phyloP scores from a whole-genome alignment of 2,113 vertebrate genomes.

The Rostratula benghalensis region DNA sequence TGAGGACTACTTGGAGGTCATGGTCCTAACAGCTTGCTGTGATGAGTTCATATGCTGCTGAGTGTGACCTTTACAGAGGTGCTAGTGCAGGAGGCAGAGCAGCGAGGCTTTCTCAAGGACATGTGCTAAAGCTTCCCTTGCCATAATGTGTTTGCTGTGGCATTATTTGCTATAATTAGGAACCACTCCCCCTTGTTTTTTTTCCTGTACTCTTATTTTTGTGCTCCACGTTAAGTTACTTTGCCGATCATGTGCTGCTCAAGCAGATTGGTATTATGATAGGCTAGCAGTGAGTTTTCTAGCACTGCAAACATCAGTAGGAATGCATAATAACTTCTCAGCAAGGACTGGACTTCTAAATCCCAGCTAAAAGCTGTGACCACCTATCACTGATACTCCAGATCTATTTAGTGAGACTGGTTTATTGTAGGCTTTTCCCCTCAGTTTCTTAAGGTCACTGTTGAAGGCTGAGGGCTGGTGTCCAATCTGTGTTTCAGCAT shows the following conservation, averaged over 20 bases:
- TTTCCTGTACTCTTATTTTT: slow-evolving; percentile 5
- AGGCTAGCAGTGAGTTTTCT: not conserved
- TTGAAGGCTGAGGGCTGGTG: not conserved
- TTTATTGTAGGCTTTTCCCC: not conserved
- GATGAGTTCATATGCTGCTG: not conserved
- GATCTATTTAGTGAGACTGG: not conserved
- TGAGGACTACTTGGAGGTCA: not conserved
- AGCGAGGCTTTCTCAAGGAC: not conserved
- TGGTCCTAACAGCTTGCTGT: not conserved
- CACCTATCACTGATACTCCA: not conserved
- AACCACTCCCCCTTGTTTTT: not conserved
- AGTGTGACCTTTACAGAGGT: not conserved
- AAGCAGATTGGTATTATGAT: not conserved
- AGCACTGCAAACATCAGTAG: not conserved
- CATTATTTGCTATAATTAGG: not conserved
- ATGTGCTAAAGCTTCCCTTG: not conserved
- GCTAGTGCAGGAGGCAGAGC: not conserved
- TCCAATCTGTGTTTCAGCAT: not conserved
- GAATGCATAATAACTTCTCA: not conserved
- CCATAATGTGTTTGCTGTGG: not conserved
- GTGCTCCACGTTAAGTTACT: not conserved
- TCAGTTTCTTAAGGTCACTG: not conserved
- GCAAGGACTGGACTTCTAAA: not conserved
- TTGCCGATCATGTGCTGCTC: not conserved
- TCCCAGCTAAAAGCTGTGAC: not conserved